These are phyloP conservation scores for Pogoniulus pusillus DNA, from an alignment of 2,797 vertebrate genomes.

Conservation along the genomic window DNA sequence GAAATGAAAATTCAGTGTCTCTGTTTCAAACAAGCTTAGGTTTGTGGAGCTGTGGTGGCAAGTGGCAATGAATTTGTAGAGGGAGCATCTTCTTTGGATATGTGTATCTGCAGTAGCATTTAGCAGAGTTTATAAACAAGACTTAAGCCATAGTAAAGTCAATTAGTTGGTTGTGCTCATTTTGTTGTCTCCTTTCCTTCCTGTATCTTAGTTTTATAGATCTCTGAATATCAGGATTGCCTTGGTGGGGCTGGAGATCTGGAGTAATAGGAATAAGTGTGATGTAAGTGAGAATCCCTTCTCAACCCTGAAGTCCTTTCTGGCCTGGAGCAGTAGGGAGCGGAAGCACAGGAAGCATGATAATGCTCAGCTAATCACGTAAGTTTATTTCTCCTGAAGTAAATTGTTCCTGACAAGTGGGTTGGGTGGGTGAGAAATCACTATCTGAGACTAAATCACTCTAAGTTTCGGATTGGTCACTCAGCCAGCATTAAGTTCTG, in stretches of 20 bases:
- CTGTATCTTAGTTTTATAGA: slow-evolving; percentile 87
- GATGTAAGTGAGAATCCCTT: slow-evolving; percentile 89
- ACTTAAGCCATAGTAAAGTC: background rate
- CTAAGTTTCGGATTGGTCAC: background rate
- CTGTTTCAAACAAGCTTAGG: background rate
- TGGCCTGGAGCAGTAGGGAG: slow-evolving; percentile 91
- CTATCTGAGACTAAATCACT: no score
- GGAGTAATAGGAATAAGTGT: slow-evolving; percentile 86
- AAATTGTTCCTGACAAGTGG: background rate
- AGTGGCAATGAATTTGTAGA: background rate
- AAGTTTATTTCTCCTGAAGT: slow-evolving; percentile 40
- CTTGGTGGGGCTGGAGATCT: slow-evolving; percentile 92
- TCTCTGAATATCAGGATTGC: slow-evolving; percentile 91
- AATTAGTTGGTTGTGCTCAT: background rate
- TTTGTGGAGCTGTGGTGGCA: background rate
- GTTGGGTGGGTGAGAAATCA: background rate
- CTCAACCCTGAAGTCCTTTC: slow-evolving; percentile 90
- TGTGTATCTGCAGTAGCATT: background rate
- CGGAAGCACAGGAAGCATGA: slow-evolving; percentile 85
- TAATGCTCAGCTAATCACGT: slow-evolving; percentile 97
- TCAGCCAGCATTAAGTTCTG: background rate
- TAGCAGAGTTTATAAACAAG: background rate
- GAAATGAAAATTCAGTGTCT: background rate
- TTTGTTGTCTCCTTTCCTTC: background rate
- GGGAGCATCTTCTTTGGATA: background rate